Base-by-base conservation (phyloP, 2,888 invertebrate genomes). In the Lasius platythorax region DNA sequence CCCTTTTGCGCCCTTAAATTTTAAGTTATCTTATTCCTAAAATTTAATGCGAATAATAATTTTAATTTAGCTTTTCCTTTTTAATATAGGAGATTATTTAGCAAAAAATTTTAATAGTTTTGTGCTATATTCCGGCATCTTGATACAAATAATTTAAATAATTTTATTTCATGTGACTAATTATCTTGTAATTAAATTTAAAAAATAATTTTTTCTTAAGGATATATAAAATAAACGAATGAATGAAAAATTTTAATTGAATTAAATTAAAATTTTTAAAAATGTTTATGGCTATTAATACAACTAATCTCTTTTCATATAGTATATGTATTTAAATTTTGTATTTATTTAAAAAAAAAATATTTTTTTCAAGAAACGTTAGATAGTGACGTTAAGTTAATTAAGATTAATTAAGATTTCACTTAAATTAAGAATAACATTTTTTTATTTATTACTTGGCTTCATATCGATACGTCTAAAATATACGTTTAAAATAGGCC, bases 41-140 rank as follows among this genome's bases (percentile, higher is more conserved):
- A 78, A 56, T 1, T 56, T 43, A 53, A 76, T 53, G 15, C 18
- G 30, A 66, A 37, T 30, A 76, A 61, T n/a, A 40, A 43, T 74
- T 74, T 61, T 12, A n/a, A 63, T 74, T 63, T 43, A 63, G 2
- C 15, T 43, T 61, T 3, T 37, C 11, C 33, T 15, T 46, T 46
- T n/a, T 4, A 63, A 64, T 46, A 2, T 1, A 33, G 1, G 0
- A 64, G 46, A 63, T 74, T 46, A n/a, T 63, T 64, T 23, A n/a
- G 3, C 12, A 46, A 15, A 50, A 75, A 46, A 23, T 61, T 28
- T 15, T 5, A 73, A 30, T 9, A 30, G 2, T n/a, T 40, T 15
- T 18, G 1, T 46, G n/a, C 5, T 4, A 4, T 43, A 30, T 33
- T 43, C n/a, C 3, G 8, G 2, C n/a, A 61, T 30, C 18, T 43